A percentile compares a stretch with the other conserved stretches of the same genome.
Evolutionary conservation across 1,140 invertebrate genomes (phyloP).

Genomic region (Heliconius eleuchia): DNA sequence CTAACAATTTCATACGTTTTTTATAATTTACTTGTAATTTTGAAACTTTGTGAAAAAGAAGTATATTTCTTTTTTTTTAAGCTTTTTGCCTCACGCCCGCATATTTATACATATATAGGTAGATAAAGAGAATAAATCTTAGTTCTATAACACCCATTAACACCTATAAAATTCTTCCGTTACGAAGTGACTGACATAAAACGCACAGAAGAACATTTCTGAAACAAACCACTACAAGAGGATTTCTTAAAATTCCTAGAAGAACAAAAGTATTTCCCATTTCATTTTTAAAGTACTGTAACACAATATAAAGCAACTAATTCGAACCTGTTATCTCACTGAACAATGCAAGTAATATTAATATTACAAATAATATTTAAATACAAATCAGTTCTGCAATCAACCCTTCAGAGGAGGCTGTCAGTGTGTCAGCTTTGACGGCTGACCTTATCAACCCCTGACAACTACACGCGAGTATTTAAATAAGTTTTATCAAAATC

Average conservation of each 20-base stretch:
- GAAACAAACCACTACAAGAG: no score
- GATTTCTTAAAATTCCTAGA: no score
- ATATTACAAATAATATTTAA: slow-evolving; percentile 1
- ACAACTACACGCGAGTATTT: slow-evolving; percentile 43
- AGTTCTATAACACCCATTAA: no score
- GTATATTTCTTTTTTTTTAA: neutral
- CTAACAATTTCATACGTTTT: neutral
- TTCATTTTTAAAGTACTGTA: no score
- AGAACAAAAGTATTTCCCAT: no score
- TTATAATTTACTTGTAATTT: neutral
- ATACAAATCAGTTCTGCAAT: slow-evolving; percentile 1
- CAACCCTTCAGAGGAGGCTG: slow-evolving; percentile 19
- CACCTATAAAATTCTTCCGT: no score
- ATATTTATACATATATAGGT: no score
- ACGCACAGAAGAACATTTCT: no score
- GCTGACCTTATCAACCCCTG: slow-evolving; percentile 48
- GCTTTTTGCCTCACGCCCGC: no score
- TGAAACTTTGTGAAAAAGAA: neutral
- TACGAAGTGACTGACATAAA: no score
- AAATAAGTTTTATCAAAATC: slow-evolving; percentile 34
- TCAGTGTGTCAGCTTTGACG: slow-evolving; percentile 35
- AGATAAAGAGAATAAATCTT: no score
- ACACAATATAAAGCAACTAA: neutral
- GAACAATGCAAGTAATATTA: neutral
- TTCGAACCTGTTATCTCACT: neutral